Conservation (phyloP, 2,113 vertebrate genomes). For the Aspiorhynchus laticeps region DNA sequence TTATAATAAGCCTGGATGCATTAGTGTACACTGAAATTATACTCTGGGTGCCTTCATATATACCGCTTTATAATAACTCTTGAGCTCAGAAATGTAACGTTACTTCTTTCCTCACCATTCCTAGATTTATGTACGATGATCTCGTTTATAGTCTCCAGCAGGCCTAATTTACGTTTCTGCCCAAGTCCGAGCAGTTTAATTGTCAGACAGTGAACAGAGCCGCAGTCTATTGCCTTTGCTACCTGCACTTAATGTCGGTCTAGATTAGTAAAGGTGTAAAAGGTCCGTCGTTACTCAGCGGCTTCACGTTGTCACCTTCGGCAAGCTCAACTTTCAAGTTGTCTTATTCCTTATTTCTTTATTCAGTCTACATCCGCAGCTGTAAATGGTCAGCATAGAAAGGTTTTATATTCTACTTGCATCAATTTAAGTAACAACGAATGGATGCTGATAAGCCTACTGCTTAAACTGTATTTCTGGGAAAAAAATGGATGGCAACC, state of each 20-base stretch:
- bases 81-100: slow-evolving; percentile 32
- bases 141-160: slow-evolving; percentile 51
- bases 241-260: slow-evolving; percentile 45
- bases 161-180: slow-evolving; percentile 56
- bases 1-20: neutral
- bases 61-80: neutral
- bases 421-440: neutral
- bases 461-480: neutral
- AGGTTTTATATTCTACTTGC: neutral
- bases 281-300: slow-evolving; percentile 49
- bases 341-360: neutral
- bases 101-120: slow-evolving; percentile 22
- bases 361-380: neutral
- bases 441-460: neutral
- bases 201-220: slow-evolving; percentile 53
- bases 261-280: slow-evolving; percentile 54
- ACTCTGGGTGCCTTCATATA: neutral
- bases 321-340: slow-evolving; percentile 12
- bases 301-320: slow-evolving; percentile 40
- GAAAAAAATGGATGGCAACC: neutral
- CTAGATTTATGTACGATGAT: slow-evolving; percentile 52
- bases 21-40: neutral
- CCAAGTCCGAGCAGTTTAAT: slow-evolving; percentile 47
- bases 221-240: slow-evolving; percentile 34
- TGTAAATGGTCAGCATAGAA: neutral